Evolutionary conservation across 2,113 vertebrate species (phyloP).

Genomic region (Coracopsis vasa): DNA sequence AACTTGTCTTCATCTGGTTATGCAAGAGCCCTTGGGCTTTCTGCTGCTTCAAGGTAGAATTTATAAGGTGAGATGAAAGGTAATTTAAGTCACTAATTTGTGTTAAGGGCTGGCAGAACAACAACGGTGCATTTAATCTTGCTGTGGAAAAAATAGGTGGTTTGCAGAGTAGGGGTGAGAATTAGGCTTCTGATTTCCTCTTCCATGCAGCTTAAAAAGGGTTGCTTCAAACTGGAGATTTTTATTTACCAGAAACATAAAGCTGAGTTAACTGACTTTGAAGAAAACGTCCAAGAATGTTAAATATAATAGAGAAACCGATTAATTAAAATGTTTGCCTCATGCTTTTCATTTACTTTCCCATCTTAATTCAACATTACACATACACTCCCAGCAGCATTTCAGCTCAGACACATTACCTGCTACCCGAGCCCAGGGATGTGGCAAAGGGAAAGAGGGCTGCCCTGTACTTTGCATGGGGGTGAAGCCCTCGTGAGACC

Average conservation of each 20-base stretch:
- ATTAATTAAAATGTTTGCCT: constrained; percentile 45
- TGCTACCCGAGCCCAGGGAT: accelerated
- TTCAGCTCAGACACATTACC: background rate
- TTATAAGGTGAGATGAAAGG: constrained; percentile 73
- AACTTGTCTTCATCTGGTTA: constrained; percentile 68
- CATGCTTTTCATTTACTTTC: background rate
- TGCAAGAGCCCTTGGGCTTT: constrained; percentile 64
- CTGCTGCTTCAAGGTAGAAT: constrained; percentile 69
- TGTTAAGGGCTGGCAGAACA: constrained; percentile 67
- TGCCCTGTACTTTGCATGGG: background rate
- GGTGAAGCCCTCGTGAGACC: background rate
- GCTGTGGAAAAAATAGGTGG: background rate
- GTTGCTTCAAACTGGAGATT: background rate
- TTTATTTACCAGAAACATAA: constrained; percentile 45
- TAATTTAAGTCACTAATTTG: constrained; percentile 74
- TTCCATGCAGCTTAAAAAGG: background rate
- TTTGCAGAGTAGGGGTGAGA: constrained; percentile 8
- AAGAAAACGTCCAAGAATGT: background rate
- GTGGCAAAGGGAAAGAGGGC: background rate
- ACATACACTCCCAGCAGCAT: background rate
- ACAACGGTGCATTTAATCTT: constrained; percentile 44
- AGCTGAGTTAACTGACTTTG: constrained; percentile 1
- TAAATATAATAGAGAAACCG: constrained; percentile 12
- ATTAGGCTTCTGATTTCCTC: constrained; percentile 26
- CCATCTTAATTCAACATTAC: background rate